Evolutionary conservation across 2,888 invertebrate genomes (phyloP), one percentile per base, ranked within the genome.

Genomic region (Linnaemya vulpina): DNA sequence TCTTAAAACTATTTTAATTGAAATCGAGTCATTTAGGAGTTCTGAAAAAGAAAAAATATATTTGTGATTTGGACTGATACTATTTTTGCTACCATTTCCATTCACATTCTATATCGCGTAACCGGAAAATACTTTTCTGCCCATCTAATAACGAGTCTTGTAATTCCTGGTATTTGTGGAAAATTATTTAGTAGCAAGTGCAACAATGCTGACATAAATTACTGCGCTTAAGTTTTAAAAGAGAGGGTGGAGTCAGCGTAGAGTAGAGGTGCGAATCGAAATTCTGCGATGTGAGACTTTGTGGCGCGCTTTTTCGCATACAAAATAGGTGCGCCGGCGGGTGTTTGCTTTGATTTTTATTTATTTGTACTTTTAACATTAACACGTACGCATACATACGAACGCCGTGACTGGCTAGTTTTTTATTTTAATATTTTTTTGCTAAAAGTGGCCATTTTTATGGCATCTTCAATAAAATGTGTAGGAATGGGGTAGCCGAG

Each of bases 291-390:
- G 75, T 78, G 86, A 86, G 87, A 87, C 87, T 83, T 81, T 62
- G 74, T 86, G 86, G 87, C 87, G 87, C 87, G 86, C 82, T 80
- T 83, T 83, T 87, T 86, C 79, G 87, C 86, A 87, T 86, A 86
- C 76, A 79, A 87, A 87, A 51, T 83, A 87, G 87, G 86, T 86
- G 85, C 85, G 84, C 87, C 79, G 78, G 82, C 85, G 85, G 85
- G 74, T 85, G 77, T 67, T 79, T 70, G 62, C 86, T 87, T 87
- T 87, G 87, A 87, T 86, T 79, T 85, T 70, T 53, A 40, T 70
- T 53, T 51, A 11, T 46, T 17, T 51, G 17, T 20, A n/a, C 38
- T n/a, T 65, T 55, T n/a, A 58, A 58, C 58, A 71, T 71, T 46
- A 40, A 60, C 58, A 71, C 58, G 43, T 62, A 46, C 30, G 38